A percentile compares a stretch with the other conserved stretches of the same genome.
These are phyloP conservation scores for Patagioenas fasciata DNA, from an alignment of 2,113 vertebrate species.

Conservation along the genomic window DNA sequence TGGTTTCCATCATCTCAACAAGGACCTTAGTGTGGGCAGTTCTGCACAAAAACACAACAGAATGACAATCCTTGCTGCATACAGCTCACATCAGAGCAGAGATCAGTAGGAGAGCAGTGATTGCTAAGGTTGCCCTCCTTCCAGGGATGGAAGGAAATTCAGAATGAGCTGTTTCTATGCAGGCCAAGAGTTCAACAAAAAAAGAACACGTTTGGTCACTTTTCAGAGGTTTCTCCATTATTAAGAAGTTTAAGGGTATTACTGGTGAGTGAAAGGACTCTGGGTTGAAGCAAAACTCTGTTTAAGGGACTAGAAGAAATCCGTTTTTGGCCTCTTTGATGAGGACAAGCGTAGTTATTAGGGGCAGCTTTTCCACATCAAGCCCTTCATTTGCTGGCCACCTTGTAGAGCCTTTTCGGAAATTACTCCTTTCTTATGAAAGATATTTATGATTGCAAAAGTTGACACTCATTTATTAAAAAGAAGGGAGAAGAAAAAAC, in stretches of 20 bases:
- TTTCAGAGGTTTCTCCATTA: not conserved
- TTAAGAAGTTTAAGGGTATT: not conserved
- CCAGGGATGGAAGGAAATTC: not conserved
- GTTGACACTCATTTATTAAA: not conserved
- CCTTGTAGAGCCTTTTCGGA: not conserved
- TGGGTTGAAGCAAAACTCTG: not conserved
- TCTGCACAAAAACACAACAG: not conserved
- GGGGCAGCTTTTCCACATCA: not conserved
- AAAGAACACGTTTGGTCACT: not conserved
- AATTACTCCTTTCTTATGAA: not conserved
- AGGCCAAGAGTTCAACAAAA: not conserved
- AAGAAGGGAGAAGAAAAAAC: not conserved
- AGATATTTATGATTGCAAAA: not conserved
- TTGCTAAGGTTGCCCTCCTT: accelerated
- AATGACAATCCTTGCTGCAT: not conserved
- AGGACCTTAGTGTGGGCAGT: not conserved
- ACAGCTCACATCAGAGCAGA: not conserved
- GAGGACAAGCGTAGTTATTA: not conserved
- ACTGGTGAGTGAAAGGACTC: not conserved
- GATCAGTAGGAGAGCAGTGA: not conserved
- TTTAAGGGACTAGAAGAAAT: not conserved
- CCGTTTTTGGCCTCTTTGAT: not conserved
- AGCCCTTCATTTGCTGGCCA: not conserved
- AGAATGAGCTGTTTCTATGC: not conserved
- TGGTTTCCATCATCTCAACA: not conserved